A percentile compares a stretch with the other conserved stretches of the same genome.
Conservation (phyloP, 2,888 invertebrate species). For the Leptinotarsa juncta region DNA sequence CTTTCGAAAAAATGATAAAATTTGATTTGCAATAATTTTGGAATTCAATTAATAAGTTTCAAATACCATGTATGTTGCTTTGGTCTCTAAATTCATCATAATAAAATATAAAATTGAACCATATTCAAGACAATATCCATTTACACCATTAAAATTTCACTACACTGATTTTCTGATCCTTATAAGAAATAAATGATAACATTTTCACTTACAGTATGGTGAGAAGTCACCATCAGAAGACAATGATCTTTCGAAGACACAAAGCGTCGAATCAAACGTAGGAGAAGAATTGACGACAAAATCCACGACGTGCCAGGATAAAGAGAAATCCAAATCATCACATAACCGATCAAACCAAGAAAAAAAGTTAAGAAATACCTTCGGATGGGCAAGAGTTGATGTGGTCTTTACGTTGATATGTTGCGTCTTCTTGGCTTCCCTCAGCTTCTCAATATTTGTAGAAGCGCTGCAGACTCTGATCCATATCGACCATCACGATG, state of each 20-base stretch:
- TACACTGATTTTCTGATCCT: too few species aligned
- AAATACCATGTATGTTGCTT: too few species aligned
- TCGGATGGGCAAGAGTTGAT: conserved; percentile 92
- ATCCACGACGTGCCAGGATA: conserved; percentile 44
- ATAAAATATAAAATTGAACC: too few species aligned
- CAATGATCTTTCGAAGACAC: conserved; percentile 33
- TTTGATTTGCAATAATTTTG: too few species aligned
- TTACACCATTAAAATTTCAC: too few species aligned
- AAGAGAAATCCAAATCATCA: conserved; percentile 44
- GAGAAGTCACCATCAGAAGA: conserved; percentile 41
- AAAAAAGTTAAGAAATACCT: conserved; percentile 82
- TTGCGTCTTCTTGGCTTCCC: conserved; percentile 84
- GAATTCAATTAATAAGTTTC: too few species aligned
- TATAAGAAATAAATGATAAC: too few species aligned
- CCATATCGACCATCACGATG: conserved; percentile 79
- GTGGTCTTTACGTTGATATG: conserved; percentile 86
- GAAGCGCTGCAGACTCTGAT: conserved; percentile 85
- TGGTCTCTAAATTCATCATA: too few species aligned
- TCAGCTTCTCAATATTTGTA: conserved; percentile 83
- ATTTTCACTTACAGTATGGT: conserved; percentile 54
- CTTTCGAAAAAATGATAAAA: too few species aligned
- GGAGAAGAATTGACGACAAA: conserved; percentile 43
- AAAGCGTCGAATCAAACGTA: conserved; percentile 37
- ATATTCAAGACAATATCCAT: too few species aligned
- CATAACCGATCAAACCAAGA: conserved; percentile 66